Conservation (phyloP, 2,888 invertebrate species). For the Drosophila antonietae region DNA sequence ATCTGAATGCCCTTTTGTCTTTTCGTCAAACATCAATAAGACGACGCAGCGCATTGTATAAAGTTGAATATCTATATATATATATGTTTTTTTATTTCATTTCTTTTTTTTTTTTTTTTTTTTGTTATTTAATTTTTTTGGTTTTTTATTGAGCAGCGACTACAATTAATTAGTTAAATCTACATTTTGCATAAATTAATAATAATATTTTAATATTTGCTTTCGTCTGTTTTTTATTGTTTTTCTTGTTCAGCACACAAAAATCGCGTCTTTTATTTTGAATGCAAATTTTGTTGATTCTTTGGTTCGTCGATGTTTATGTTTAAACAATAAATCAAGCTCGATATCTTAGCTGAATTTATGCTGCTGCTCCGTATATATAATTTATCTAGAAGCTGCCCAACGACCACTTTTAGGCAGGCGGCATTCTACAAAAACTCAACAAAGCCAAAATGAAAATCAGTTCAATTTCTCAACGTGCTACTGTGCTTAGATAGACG, state of each 20-base stretch:
- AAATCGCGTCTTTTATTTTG: constrained; percentile 47
- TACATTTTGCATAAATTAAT: constrained; percentile 78
- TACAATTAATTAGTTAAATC: constrained; percentile 77
- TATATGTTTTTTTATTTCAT: background rate
- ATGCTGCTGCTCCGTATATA: constrained; percentile 42
- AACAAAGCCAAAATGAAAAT: constrained; percentile 9
- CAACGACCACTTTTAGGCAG: constrained; percentile 48
- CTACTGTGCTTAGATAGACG: constrained; percentile 48
- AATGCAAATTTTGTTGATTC: constrained; percentile 49
- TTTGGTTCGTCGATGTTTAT: constrained; percentile 36
- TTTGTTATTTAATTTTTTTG: constrained; percentile 4
- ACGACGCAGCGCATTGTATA: constrained; percentile 58
- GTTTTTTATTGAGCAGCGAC: constrained; percentile 72
- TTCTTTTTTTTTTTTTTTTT: background rate
- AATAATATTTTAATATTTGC: constrained; percentile 63
- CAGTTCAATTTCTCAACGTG: constrained; percentile 44
- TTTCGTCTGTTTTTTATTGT: constrained; percentile 14
- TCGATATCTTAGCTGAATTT: constrained; percentile 40
- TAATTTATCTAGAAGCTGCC: constrained; percentile 49
- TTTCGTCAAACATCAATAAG: constrained; percentile 71
- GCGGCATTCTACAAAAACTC: constrained; percentile 28
- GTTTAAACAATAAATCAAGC: constrained; percentile 64
- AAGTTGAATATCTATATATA: constrained; percentile 32
- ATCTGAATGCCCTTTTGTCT: constrained; percentile 62
- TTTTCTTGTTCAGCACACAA: constrained; percentile 42